These are phyloP conservation scores for Dendropsophus ebraccatus DNA, from an alignment of 2,113 vertebrate genomes.

Conservation along the genomic window DNA sequence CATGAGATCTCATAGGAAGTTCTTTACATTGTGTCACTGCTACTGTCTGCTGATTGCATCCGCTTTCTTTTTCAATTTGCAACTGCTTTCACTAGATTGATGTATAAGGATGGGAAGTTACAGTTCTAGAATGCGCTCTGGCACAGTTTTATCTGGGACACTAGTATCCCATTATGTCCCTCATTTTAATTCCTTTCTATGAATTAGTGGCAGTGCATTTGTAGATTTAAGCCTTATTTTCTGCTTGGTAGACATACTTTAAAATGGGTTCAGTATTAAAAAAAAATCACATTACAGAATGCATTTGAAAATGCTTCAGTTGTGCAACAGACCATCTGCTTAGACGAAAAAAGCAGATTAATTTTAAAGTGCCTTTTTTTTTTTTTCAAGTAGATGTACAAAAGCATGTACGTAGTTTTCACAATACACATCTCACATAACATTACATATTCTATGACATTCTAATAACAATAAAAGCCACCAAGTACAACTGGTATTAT, in stretches of 20 bases:
- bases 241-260: conserved; percentile 30
- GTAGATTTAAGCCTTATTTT: conserved; percentile 47
- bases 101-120: not conserved
- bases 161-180: conserved; percentile 40
- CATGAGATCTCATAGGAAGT: not conserved
- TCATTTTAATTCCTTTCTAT: conserved; percentile 48
- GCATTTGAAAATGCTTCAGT: conserved; percentile 37
- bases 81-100: not conserved
- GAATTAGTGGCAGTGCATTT: conserved; percentile 52
- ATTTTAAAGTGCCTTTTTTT: not conserved
- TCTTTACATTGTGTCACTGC: not conserved
- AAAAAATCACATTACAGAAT: conserved; percentile 40
- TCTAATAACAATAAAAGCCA: no score
- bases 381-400: no score
- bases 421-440: no score
- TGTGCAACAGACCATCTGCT: conserved; percentile 44
- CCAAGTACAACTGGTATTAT: no score
- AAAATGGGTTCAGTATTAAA: conserved; percentile 42
- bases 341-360: not conserved
- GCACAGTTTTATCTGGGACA: conserved; percentile 49
- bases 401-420: no score
- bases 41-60: not conserved
- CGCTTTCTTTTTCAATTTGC: not conserved
- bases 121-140: conserved; percentile 2
- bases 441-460: no score